Conservation (phyloP, 2,113 vertebrate species). For the Anhinga anhinga region DNA sequence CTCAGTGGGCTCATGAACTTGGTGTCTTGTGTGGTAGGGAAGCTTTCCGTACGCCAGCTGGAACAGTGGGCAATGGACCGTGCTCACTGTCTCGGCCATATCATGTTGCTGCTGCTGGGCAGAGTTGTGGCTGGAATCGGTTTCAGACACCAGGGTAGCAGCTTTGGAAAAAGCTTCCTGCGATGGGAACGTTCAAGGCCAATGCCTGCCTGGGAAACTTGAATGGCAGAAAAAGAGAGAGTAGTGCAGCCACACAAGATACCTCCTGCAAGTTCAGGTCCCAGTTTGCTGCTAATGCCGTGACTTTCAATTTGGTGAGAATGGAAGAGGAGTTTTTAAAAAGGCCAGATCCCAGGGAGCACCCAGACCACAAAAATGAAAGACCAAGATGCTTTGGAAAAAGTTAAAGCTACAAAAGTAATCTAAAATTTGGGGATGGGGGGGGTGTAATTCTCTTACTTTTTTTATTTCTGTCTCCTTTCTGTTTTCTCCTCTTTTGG, state of each 20-base stretch:
- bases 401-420: neutral
- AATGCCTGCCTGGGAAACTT: neutral
- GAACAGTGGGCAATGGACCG: neutral
- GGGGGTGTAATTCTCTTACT: neutral
- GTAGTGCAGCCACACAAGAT: neutral
- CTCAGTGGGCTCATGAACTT: neutral
- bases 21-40: neutral
- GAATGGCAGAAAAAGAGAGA: neutral
- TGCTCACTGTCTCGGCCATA: neutral
- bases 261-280: neutral
- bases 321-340: neutral
- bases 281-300: neutral
- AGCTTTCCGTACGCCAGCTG: neutral
- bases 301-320: neutral
- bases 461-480: neutral
- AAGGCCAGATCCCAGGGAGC: neutral
- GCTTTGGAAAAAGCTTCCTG: neutral
- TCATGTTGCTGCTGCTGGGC: neutral
- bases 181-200: neutral
- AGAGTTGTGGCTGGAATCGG: neutral
- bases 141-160: neutral
- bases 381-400: neutral
- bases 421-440: neutral
- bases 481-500: neutral
- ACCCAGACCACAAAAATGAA: neutral